Conservation (phyloP, 2,797 vertebrate genomes). For the Pangasius djambal region DNA sequence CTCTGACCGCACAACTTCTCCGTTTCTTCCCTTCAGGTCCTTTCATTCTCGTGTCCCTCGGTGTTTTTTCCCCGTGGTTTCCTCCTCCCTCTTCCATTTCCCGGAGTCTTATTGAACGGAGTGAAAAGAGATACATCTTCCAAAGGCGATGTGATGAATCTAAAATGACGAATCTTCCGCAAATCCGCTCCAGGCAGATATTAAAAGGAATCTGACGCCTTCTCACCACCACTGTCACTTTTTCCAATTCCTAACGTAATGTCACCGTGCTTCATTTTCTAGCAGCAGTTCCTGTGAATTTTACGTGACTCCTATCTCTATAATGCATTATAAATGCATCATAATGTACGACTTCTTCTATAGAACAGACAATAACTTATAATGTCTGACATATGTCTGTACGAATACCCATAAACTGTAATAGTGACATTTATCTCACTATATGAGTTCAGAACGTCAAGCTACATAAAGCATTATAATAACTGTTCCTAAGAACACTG, state of each 20-base stretch:
- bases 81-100: conserved; percentile 15
- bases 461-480: neutral
- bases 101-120: conserved; percentile 8
- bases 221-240: neutral
- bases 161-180: conserved; percentile 4
- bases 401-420: neutral
- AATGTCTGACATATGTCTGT: neutral
- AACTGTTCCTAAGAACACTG: neutral
- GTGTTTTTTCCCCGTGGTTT: conserved; percentile 30
- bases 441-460: neutral
- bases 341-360: neutral
- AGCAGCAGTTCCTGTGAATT: neutral
- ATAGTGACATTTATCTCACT: neutral
- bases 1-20: conserved; percentile 2
- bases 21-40: conserved; percentile 4
- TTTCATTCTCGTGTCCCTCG: conserved; percentile 7
- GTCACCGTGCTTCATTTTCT: neutral
- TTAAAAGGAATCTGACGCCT: neutral
- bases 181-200: neutral
- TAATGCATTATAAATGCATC: no score
- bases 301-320: neutral
- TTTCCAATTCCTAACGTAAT: neutral
- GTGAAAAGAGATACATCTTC: conserved; percentile 9
- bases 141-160: neutral
- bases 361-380: no score